These are phyloP conservation scores for Phrynocephalus forsythii DNA, from an alignment of 2,797 vertebrate species.

Conservation along the genomic window DNA sequence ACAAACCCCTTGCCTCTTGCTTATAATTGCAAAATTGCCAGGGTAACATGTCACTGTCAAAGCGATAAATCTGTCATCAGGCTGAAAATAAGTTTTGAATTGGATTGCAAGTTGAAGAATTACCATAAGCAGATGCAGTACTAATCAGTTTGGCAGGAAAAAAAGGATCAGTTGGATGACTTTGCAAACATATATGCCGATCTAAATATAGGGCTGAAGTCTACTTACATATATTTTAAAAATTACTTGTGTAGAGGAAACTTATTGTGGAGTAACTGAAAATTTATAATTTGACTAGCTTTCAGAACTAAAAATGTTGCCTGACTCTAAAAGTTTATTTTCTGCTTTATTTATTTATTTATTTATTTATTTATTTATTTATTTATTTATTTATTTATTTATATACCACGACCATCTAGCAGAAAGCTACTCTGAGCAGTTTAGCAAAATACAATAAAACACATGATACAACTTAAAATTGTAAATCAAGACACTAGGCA, in stretches of 20 bases:
- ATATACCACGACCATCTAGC: no score
- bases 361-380: no score
- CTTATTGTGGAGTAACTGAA: slow-evolving; percentile 56
- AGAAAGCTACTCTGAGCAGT: no score
- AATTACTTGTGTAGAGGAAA: slow-evolving; percentile 41
- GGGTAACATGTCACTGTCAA: slow-evolving; percentile 16
- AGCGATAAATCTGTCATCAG: slow-evolving; percentile 31
- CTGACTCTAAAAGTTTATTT: slow-evolving; percentile 56
- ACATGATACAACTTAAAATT: no score
- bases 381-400: no score
- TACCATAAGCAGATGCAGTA: slow-evolving; percentile 3
- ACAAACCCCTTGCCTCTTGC: not conserved
- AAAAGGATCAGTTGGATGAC: not conserved
- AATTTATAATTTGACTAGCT: slow-evolving; percentile 52
- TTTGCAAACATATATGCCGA: not conserved
- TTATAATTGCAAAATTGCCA: slow-evolving; percentile 14
- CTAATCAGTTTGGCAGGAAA: slow-evolving; percentile 10
- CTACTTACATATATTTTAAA: slow-evolving; percentile 34
- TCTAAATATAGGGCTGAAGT: not conserved
- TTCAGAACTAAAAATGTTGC: slow-evolving; percentile 60
- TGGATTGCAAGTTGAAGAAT: slow-evolving; percentile 38
- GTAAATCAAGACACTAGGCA: no score
- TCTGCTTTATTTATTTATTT: slow-evolving; percentile 3
- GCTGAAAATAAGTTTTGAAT: slow-evolving; percentile 21
- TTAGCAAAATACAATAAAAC: no score